These are phyloP conservation scores for Anadara kagoshimensis DNA, from an alignment of 1,140 invertebrate species.

Conservation along the genomic window DNA sequence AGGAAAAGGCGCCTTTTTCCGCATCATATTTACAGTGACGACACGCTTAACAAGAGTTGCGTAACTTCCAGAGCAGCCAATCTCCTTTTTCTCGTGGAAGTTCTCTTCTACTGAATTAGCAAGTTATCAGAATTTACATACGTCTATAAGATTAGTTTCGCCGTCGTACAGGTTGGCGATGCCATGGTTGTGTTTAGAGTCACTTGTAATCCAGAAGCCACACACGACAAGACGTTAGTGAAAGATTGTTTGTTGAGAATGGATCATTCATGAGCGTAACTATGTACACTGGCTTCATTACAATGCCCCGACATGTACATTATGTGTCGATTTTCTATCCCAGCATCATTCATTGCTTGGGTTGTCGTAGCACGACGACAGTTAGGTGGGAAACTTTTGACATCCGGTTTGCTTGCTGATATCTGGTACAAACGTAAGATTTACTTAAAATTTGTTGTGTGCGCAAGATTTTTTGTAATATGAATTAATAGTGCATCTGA, in stretches of 20 bases:
- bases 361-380: slow-evolving; percentile 14
- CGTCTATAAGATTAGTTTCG: too few relatives aligned
- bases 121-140: too few relatives aligned
- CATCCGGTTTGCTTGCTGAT: slow-evolving; percentile 8
- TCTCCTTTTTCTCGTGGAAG: too few relatives aligned
- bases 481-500: slow-evolving; percentile 19
- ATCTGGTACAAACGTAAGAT: slow-evolving; percentile 20
- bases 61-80: too few relatives aligned
- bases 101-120: too few relatives aligned
- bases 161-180: too few relatives aligned
- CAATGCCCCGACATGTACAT: slow-evolving; percentile 28
- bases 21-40: too few relatives aligned
- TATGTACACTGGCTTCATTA: not conserved
- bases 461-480: not conserved
- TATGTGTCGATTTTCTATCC: slow-evolving; percentile 20
- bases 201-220: too few relatives aligned
- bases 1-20: too few relatives aligned
- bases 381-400: slow-evolving; percentile 4
- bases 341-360: slow-evolving; percentile 25
- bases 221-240: not conserved
- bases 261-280: not conserved
- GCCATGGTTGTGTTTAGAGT: too few relatives aligned
- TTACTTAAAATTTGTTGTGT: not conserved
- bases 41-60: too few relatives aligned
- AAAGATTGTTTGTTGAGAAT: slow-evolving; percentile 4